phyloP scores from a whole-genome alignment of 2,113 vertebrate genomes.

The Raja brachyura region DNA sequence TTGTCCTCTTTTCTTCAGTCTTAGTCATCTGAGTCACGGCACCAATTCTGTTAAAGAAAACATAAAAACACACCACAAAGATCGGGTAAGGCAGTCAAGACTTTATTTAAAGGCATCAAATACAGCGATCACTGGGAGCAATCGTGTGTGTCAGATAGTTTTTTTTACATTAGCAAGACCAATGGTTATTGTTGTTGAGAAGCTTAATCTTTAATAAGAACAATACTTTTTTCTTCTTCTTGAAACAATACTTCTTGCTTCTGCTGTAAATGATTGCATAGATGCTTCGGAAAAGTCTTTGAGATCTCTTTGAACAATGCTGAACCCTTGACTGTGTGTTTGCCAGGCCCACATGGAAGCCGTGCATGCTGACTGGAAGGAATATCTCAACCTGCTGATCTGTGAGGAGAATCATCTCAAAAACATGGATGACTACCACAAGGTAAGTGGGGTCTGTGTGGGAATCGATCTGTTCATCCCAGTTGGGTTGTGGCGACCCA shows the following conservation, averaged over 20 bases:
- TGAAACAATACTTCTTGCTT: background rate
- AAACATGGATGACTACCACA: constrained; percentile 93
- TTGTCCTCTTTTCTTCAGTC: too few relatives aligned
- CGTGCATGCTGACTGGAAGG: constrained; percentile 92
- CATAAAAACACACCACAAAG: too few relatives aligned
- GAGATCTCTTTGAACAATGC: background rate
- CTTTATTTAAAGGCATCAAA: too few relatives aligned
- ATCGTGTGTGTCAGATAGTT: background rate
- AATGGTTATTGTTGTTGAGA: background rate
- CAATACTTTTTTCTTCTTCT: background rate
- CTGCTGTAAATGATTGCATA: background rate
- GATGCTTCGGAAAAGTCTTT: background rate
- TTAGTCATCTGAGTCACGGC: too few relatives aligned
- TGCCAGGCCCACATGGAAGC: constrained; percentile 88
- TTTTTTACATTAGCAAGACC: background rate
- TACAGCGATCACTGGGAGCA: too few relatives aligned
- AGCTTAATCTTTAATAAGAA: background rate
- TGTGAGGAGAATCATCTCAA: constrained; percentile 96
- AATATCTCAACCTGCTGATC: constrained; percentile 93
- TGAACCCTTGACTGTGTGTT: background rate
- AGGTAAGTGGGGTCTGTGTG: constrained; percentile 56
- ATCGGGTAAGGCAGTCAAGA: too few relatives aligned
- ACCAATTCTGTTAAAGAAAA: too few relatives aligned
- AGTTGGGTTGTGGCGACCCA: background rate
- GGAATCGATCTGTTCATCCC: background rate